Evolutionary conservation across 1,140 invertebrate species (phyloP).

Genomic region (Listronotus oregonensis): DNA sequence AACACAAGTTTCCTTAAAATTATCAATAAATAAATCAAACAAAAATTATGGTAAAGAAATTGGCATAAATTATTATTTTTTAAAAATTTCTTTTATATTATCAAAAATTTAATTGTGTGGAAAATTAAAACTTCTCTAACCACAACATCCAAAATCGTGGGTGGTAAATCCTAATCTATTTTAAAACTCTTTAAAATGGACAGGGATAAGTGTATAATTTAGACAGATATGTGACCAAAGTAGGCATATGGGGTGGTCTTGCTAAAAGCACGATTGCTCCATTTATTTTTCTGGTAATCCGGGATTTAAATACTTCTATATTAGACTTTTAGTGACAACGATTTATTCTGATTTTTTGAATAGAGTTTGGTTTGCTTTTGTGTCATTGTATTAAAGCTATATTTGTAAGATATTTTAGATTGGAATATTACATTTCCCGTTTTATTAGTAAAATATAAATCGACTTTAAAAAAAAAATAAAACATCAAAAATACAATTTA

Average conservation of each 20-base stretch:
- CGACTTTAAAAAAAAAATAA: too few relatives aligned
- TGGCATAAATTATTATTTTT: too few relatives aligned
- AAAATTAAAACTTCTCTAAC: constrained; percentile 12
- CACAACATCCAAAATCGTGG: constrained; percentile 20
- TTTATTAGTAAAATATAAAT: too few relatives aligned
- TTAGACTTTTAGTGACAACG: constrained; percentile 10
- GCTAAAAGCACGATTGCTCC: constrained; percentile 32
- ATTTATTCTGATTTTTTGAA: constrained; percentile 10
- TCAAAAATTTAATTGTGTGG: not conserved
- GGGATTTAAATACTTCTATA: constrained; percentile 5
- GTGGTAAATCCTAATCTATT: constrained; percentile 32
- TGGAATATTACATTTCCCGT: too few relatives aligned
- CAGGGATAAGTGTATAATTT: constrained; percentile 18
- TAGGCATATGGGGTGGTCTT: constrained; percentile 23
- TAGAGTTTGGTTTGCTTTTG: constrained; percentile 3
- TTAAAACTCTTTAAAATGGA: constrained; percentile 27
- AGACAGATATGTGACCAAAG: constrained; percentile 17
- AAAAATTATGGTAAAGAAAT: too few relatives aligned
- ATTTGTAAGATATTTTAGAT: not conserved
- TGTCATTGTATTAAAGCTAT: not conserved
- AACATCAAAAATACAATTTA: too few relatives aligned
- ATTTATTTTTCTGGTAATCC: constrained; percentile 24
- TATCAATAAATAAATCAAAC: too few relatives aligned
- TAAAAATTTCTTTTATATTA: too few relatives aligned
- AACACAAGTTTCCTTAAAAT: too few relatives aligned